Base-by-base conservation (phyloP, 2,888 invertebrate species). In the Cryptocephalus moraei region DNA sequence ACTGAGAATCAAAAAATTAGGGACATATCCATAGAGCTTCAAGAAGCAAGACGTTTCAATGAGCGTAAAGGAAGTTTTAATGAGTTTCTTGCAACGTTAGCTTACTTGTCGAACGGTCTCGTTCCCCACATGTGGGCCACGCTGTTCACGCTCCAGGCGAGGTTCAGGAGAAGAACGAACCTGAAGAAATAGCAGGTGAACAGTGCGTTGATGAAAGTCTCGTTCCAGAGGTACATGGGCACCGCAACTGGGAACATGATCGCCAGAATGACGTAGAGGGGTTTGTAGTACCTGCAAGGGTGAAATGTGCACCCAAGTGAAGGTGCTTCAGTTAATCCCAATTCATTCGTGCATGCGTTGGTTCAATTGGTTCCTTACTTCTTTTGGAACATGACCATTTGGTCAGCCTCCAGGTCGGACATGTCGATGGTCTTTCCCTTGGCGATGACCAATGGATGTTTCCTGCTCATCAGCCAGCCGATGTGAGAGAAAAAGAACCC, bases 401-500 rank as follows among this genome's bases (percentile, higher is more conserved):
- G 77, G 62, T 91, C 89, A 1, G 75, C 75, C 56, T 78, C 73
- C 48, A 91, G 65, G 62, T 91, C 91, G n/a, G 80, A 79, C 74
- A 90, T 73, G 61, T 90, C 86, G 33, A 91, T 77, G 31, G 72
- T 74, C 59, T 66, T 69, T 22, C 79, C 86, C 55, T 84, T 80
- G 49, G 75, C 73, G 32, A 76, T 79, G 33, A 87, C 84, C 51
- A 81, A 77, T 0, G 87, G 89, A 63, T 91, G 91, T 65, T 90
- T 91, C 54, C 75, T 78, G 50, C 73, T 72, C 77, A 91, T 77
- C 13, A 91, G 71, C 91, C 91, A 93, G 8, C 91, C 91, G 44
- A 91, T 78, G 65, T 92, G 91, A 2, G 84, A 78, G 70, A 91
- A 92, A 74, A 91, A 91, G 73, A 92, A 90, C 1, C 91, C 91